A percentile compares a stretch with the other conserved stretches of the same genome.
These are phyloP conservation scores for Trematomus loennbergii DNA, from an alignment of 2,113 vertebrate species.

Conservation along the genomic window DNA sequence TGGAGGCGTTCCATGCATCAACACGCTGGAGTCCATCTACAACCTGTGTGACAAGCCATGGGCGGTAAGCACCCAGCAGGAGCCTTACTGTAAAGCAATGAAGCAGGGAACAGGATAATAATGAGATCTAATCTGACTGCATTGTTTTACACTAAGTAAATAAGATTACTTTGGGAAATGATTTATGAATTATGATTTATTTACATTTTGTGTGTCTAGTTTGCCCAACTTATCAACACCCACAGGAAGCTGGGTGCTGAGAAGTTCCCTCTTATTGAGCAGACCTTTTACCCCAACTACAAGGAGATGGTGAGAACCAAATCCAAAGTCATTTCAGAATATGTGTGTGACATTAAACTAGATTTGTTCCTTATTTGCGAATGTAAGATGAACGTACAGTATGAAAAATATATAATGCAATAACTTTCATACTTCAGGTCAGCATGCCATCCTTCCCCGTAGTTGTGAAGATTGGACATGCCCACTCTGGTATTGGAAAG, in stretches of 20 bases:
- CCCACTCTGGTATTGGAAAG: conserved; percentile 99
- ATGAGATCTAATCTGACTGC: not conserved
- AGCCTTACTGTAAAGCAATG: conserved; percentile 4
- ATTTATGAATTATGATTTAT: not conserved
- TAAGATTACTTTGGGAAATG: not conserved
- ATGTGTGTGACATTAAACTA: not conserved
- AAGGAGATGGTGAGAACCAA: conserved; percentile 92
- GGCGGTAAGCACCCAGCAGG: conserved; percentile 85
- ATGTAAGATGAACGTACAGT: not conserved
- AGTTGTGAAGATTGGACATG: conserved; percentile 99
- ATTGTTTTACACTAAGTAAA: too few relatives aligned
- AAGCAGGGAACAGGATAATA: conserved; percentile 1
- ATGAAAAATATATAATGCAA: not conserved
- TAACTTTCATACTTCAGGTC: conserved; percentile 53
- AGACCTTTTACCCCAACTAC: conserved; percentile 96
- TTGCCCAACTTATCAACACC: conserved; percentile 94
- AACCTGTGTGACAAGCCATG: conserved; percentile 98
- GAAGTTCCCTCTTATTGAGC: conserved; percentile 96
- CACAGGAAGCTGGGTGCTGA: conserved; percentile 91
- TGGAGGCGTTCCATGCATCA: conserved; percentile 90
- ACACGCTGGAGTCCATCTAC: conserved; percentile 94
- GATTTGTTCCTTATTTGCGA: not conserved
- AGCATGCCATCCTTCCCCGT: conserved; percentile 96
- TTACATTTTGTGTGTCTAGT: conserved; percentile 84
- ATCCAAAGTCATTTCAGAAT: not conserved